phyloP scores from a whole-genome alignment of 2,797 vertebrate species.

The Aeoliscus strigatus region DNA sequence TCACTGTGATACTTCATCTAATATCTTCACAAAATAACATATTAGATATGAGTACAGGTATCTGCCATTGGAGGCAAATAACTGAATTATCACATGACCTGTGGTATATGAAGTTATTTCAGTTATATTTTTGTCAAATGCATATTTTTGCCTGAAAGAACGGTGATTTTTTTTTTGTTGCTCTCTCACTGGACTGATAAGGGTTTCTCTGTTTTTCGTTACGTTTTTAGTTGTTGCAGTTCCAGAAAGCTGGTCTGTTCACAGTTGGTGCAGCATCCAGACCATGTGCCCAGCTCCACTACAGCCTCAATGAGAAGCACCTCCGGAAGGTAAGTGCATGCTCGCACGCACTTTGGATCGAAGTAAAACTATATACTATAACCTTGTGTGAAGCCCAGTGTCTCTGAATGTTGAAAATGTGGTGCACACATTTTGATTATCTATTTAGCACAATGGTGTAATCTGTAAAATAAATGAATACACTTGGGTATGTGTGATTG shows the following conservation, averaged over 20 bases:
- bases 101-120: background rate
- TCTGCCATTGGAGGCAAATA: background rate
- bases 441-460: too few relatives aligned
- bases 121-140: too few relatives aligned
- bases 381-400: too few relatives aligned
- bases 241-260: constrained; percentile 76
- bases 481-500: too few relatives aligned
- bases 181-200: background rate
- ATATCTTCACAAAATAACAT: too few relatives aligned
- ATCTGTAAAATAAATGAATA: too few relatives aligned
- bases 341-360: constrained; percentile 1
- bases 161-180: too few relatives aligned
- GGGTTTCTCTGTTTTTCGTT: background rate
- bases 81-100: background rate
- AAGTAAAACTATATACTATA: too few relatives aligned
- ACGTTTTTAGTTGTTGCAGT: constrained; percentile 78
- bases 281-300: constrained; percentile 85
- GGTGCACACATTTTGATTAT: background rate
- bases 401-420: background rate
- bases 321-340: constrained; percentile 62
- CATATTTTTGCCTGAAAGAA: too few relatives aligned
- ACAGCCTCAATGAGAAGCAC: constrained; percentile 77
- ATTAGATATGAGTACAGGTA: too few relatives aligned
- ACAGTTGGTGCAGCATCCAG: constrained; percentile 74
- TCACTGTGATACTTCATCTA: too few relatives aligned